Conservation (phyloP, 2,888 invertebrate genomes). For the Diarsia rubi region DNA sequence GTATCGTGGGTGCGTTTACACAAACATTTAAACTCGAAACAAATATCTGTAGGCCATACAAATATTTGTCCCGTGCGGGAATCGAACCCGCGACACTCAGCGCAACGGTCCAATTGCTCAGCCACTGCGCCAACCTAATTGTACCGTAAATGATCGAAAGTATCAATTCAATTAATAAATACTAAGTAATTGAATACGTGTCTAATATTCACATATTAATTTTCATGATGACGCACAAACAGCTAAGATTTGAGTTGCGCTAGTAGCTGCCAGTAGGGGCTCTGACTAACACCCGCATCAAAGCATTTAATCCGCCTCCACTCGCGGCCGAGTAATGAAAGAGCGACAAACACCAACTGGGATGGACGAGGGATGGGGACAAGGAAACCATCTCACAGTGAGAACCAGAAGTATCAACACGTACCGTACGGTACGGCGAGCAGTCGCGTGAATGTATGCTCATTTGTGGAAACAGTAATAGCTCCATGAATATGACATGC, state of each 20-base stretch:
- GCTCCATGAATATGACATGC: neutral
- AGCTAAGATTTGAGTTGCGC: conserved; percentile 30
- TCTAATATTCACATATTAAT: conserved; percentile 14
- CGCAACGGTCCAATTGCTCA: no score
- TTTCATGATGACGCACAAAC: conserved; percentile 4
- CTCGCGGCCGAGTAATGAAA: conserved; percentile 71
- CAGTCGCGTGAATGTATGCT: neutral
- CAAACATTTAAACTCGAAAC: no score
- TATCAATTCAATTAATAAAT: no score
- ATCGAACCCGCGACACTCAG: no score
- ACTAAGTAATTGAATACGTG: conserved; percentile 23
- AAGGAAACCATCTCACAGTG: neutral
- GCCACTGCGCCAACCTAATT: no score
- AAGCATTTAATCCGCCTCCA: conserved; percentile 72
- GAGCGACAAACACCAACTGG: conserved; percentile 65
- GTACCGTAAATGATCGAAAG: neutral
- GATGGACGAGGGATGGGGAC: neutral
- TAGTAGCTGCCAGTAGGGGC: conserved; percentile 27
- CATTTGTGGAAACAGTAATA: neutral
- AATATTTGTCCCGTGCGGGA: no score
- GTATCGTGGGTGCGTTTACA: no score
- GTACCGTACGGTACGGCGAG: neutral
- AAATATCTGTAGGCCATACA: no score
- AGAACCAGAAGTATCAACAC: conserved; percentile 22
- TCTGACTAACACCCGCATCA: conserved; percentile 60